Evolutionary conservation across 1,140 invertebrate genomes (phyloP), one percentile per base, ranked within the genome.

Genomic region (Diploscapter pachys): DNA sequence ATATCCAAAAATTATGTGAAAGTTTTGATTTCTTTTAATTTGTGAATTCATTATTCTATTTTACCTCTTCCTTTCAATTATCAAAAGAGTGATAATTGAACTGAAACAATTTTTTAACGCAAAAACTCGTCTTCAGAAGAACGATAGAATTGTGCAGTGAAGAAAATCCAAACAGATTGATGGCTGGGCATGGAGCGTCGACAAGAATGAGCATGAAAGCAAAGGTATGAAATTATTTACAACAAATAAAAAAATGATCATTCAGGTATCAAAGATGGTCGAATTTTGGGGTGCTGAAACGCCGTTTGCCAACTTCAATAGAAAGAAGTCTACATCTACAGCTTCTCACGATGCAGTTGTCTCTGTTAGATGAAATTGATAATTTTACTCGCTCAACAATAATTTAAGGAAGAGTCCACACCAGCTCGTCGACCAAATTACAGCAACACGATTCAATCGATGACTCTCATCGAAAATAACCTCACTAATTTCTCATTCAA

Each of bases 281-380:
- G 87, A 88, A 59, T 86, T 83, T 61, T 88, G 87, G 87, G 87
- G 87, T 6, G 86, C 86, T 31, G 87, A 87, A 76, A 87, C 87
- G 72, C 87, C 87, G 49, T 87, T 87, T 70, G 82, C 86, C 49
- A 86, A 86, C 78, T 80, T 87, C 81, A 71, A 85, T 2, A 71
- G 70, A 59, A 76, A 76, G 53, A 76, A 76, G 51, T 70, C 56
- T n/a, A 72, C 31, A 1, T 31, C 31, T 31, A 31, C 75, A 11
- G 68, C 69, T 50, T 64, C 59, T 54, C 73, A 74, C 31, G 75
- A 76, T 56, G 69, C 75, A 72, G 85, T 48, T 80, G 80, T 79
- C 69, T 84, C 5, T 57, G 50, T 49, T 57, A 54, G 52, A 56
- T 4, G 50, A 53, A 63, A 53, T 57, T n/a, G 49, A 52, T 75